Conservation (phyloP, 2,888 invertebrate genomes). For the Drosophila sordidula region DNA sequence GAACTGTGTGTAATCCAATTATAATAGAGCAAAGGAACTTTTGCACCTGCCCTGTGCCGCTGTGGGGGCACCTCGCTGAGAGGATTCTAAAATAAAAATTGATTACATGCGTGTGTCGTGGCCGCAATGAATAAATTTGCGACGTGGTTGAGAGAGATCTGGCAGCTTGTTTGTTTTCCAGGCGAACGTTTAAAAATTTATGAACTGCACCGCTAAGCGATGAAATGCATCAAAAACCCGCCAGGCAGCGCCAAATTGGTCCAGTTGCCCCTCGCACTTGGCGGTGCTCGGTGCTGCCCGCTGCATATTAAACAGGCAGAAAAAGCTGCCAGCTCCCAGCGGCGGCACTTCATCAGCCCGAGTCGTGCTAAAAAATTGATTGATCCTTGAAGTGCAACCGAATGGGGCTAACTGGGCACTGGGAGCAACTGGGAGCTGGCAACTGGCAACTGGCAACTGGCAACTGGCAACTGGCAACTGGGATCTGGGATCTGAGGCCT, state of each 20-base stretch:
- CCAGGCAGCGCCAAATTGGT: conserved; percentile 62
- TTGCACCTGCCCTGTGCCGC: conserved; percentile 65
- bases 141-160: conserved; percentile 13
- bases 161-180: conserved; percentile 63
- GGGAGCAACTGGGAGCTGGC: not conserved
- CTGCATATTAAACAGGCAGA: conserved; percentile 72
- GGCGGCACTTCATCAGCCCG: conserved; percentile 74
- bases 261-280: conserved; percentile 72
- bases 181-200: conserved; percentile 71
- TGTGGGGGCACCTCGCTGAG: conserved; percentile 30
- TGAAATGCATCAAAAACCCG: conserved; percentile 46
- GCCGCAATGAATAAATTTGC: conserved; percentile 55
- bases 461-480: too few relatives aligned
- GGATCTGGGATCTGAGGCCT: conserved; percentile 4
- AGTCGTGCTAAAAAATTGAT: conserved; percentile 77
- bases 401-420: conserved; percentile 14
- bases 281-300: conserved; percentile 67
- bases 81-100: conserved; percentile 76
- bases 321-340: conserved; percentile 47
- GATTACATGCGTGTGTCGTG: conserved; percentile 73
- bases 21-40: conserved; percentile 59
- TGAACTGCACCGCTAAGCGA: conserved; percentile 73
- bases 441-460: conserved; percentile 3
- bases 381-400: conserved; percentile 67
- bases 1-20: conserved; percentile 66